Evolutionary conservation across 2,113 vertebrate species (phyloP).

Genomic region (Puffinus mauretanicus): DNA sequence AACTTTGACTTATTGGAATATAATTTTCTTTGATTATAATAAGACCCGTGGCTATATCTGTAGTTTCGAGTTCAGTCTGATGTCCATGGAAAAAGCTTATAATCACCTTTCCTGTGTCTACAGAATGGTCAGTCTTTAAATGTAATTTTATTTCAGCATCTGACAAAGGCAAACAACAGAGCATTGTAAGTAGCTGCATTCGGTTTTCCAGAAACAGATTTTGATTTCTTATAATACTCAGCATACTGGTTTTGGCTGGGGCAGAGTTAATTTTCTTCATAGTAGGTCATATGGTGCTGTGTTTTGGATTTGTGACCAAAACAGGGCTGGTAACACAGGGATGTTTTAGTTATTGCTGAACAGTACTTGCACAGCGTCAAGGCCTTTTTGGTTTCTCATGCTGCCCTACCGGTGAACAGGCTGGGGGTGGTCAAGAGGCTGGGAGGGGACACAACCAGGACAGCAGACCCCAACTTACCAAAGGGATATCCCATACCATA

Average conservation of each 20-base stretch:
- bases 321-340: background rate
- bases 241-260: background rate
- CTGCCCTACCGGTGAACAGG: accelerated
- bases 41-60: background rate
- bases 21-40: background rate
- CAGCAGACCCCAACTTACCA: background rate
- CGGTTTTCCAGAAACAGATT: background rate
- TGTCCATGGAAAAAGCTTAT: background rate
- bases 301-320: background rate
- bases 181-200: background rate
- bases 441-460: background rate
- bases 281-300: background rate
- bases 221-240: background rate
- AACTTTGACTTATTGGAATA: background rate
- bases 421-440: accelerated
- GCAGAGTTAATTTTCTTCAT: background rate
- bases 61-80: background rate
- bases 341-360: background rate
- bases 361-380: background rate
- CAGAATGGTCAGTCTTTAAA: background rate
- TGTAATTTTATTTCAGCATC: background rate
- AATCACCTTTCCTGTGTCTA: background rate
- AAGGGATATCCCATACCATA: background rate
- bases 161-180: background rate
- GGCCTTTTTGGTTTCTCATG: background rate